Evolutionary conservation across 2,888 invertebrate species (phyloP).

Genomic region (Drosophila putrida): DNA sequence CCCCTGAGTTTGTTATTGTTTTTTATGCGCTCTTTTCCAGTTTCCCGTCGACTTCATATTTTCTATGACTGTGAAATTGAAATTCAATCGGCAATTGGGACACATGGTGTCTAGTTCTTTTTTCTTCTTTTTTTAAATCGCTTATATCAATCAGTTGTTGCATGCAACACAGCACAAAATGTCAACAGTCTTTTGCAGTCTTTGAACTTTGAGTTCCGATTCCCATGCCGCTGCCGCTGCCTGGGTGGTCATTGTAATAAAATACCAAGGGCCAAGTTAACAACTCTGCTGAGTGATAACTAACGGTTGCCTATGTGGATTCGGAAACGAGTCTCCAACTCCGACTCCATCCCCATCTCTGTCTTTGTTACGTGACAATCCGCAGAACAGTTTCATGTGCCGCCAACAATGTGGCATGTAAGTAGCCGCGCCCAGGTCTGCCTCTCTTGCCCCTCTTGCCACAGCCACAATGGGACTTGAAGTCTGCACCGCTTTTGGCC

Average conservation of each 20-base stretch:
- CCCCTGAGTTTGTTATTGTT: slow-evolving; percentile 13
- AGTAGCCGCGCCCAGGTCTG: slow-evolving; percentile 52
- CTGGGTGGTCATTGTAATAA: slow-evolving; percentile 58
- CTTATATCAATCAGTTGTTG: slow-evolving; percentile 69
- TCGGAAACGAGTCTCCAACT: slow-evolving; percentile 6
- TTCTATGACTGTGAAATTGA: slow-evolving; percentile 52
- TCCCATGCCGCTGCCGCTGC: slow-evolving; percentile 8
- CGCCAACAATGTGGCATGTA: slow-evolving; percentile 46
- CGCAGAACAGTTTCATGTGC: slow-evolving; percentile 52
- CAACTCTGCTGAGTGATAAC: slow-evolving; percentile 50
- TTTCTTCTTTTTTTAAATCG: slow-evolving; percentile 56
- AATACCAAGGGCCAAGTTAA: slow-evolving; percentile 45
- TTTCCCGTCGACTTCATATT: slow-evolving; percentile 47
- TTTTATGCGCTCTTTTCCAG: slow-evolving; percentile 10
- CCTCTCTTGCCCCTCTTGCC: slow-evolving; percentile 5
- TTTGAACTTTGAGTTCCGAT: slow-evolving; percentile 58
- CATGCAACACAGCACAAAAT: slow-evolving; percentile 56
- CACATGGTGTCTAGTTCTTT: slow-evolving; percentile 36
- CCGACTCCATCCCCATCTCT: not conserved
- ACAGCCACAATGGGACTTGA: slow-evolving; percentile 48
- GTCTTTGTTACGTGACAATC: slow-evolving; percentile 52
- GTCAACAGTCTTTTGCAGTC: slow-evolving; percentile 66
- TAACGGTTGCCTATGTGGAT: slow-evolving; percentile 44
- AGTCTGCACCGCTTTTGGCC: slow-evolving; percentile 47
- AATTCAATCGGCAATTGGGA: slow-evolving; percentile 53